Conservation (phyloP, 2,113 vertebrate species). For the Microcebus ravelobensis region DNA sequence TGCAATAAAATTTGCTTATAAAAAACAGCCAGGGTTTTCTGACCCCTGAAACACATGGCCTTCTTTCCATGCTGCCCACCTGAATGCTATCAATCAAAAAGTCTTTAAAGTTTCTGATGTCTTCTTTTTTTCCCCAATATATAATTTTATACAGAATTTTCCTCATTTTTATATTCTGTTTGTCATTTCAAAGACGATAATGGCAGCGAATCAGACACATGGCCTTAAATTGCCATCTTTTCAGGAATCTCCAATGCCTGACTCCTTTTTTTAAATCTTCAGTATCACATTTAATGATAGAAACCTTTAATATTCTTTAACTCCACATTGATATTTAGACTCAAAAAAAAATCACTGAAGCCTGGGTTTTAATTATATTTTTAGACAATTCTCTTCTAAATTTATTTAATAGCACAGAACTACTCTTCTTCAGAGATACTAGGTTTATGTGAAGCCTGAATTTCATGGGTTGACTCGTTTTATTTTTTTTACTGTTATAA, state of each 20-base stretch:
- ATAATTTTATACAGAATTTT: background rate
- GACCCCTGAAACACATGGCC: background rate
- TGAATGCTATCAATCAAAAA: background rate
- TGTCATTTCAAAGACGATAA: background rate
- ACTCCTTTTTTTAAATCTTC: background rate
- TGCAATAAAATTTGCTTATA: background rate
- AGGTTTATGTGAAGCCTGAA: constrained; percentile 23
- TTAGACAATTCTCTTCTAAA: constrained; percentile 1
- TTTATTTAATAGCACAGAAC: constrained; percentile 8
- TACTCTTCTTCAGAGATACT: constrained; percentile 7
- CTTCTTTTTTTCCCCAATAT: background rate
- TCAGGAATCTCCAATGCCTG: background rate
- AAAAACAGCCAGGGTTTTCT: background rate
- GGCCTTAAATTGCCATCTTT: constrained; percentile 10
- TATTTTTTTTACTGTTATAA: background rate
- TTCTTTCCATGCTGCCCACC: background rate
- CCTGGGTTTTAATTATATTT: constrained; percentile 41
- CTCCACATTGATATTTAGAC: constrained; percentile 31
- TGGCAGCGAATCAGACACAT: background rate
- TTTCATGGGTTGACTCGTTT: background rate
- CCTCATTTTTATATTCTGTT: background rate
- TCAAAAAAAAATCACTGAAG: background rate
- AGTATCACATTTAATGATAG: constrained; percentile 27
- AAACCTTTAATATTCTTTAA: constrained; percentile 36
- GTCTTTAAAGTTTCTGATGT: background rate